These are phyloP conservation scores for Myanophis thanlyinensis DNA, from an alignment of 2,113 vertebrate species.

Conservation along the genomic window DNA sequence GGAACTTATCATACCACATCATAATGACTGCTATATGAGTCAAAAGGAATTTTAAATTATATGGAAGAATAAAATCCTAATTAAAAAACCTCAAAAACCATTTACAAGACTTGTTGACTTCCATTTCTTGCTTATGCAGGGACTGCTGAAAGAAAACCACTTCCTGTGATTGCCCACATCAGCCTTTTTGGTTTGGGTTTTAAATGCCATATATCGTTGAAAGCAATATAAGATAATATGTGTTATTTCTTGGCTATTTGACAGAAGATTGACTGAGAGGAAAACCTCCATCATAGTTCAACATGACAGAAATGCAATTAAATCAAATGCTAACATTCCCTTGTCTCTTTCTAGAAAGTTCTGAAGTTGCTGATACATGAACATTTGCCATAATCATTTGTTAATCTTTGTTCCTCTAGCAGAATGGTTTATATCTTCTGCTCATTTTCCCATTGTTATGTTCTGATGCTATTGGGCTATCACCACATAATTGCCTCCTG, in stretches of 20 bases:
- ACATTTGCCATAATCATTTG: neutral
- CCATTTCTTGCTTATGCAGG: neutral
- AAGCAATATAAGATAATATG: neutral
- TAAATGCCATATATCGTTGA: neutral
- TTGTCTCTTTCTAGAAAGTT: neutral
- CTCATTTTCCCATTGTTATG: neutral
- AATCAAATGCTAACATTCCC: neutral
- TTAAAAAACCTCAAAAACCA: neutral
- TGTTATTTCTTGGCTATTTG: neutral
- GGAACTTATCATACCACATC: neutral
- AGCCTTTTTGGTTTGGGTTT: neutral
- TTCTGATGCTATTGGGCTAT: neutral
- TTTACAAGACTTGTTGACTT: neutral
- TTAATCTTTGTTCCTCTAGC: neutral
- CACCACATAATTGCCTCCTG: neutral
- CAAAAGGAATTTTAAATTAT: neutral
- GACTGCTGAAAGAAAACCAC: neutral
- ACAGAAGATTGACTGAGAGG: neutral
- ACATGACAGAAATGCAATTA: neutral
- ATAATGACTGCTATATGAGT: neutral
- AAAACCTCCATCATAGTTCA: neutral
- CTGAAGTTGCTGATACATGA: neutral
- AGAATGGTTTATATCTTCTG: neutral
- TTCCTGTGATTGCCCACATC: neutral
- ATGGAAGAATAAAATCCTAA: neutral